Percentiles rank a stretch among this genome's conserved stretches.
These are phyloP conservation scores for Hycleus cichorii DNA, from an alignment of 1,140 invertebrate species.

Conservation along the genomic window DNA sequence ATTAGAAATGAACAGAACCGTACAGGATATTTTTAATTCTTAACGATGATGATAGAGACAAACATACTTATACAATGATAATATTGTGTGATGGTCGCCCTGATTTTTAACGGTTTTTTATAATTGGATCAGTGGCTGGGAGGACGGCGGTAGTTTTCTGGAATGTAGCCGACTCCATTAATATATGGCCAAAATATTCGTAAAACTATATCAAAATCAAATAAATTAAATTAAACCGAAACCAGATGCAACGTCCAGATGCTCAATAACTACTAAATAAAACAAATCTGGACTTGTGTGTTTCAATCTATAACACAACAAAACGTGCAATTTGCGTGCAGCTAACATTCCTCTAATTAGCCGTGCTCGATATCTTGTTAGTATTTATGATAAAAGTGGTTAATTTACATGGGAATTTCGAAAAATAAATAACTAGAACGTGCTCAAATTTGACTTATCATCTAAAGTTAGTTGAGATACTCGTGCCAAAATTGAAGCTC, in stretches of 20 bases:
- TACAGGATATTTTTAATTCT: not conserved
- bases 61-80: slow-evolving; percentile 5
- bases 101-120: slow-evolving; percentile 14
- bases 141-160: slow-evolving; percentile 36
- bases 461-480: not conserved
- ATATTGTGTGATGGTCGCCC: too few relatives aligned
- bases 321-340: slow-evolving; percentile 6
- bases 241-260: too few relatives aligned
- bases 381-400: too few relatives aligned
- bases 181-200: slow-evolving; percentile 30
- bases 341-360: not conserved
- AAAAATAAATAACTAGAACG: not conserved
- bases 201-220: slow-evolving; percentile 16
- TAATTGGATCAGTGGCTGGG: slow-evolving; percentile 28
- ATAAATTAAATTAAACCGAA: not conserved
- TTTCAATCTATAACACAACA: too few relatives aligned
- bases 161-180: slow-evolving; percentile 38
- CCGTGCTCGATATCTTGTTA: not conserved
- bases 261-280: too few relatives aligned
- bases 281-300: too few relatives aligned
- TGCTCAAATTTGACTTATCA: not conserved
- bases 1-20: too few relatives aligned
- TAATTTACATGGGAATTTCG: too few relatives aligned
- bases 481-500: not conserved
- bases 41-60: not conserved